Conservation (phyloP, 1,140 invertebrate species). For the Stratiolaelaps scimitus region DNA sequence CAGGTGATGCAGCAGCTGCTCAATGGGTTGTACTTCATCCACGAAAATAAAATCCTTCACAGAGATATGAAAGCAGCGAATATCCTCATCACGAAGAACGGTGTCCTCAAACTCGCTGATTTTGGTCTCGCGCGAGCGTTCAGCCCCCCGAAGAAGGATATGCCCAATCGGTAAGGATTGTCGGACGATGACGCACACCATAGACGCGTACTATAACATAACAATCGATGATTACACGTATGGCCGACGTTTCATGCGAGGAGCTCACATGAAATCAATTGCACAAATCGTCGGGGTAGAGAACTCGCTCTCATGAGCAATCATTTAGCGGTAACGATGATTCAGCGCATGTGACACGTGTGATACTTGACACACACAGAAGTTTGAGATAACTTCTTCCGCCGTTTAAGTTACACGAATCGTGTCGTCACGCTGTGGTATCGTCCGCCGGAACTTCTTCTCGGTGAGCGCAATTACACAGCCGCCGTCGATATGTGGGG, state of each 20-base stretch:
- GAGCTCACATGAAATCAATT: no score
- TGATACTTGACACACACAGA: no score
- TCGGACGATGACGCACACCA: no score
- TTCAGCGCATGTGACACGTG: no score
- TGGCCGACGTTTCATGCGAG: no score
- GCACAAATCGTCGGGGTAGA: no score
- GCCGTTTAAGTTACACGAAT: constrained; percentile 66
- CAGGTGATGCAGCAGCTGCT: constrained; percentile 78
- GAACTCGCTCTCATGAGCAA: no score
- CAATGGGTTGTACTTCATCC: constrained; percentile 92
- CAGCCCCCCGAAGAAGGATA: constrained; percentile 50
- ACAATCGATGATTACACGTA: no score
- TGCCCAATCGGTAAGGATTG: neutral
- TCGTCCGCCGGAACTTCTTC: constrained; percentile 69
- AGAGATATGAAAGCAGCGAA: constrained; percentile 61
- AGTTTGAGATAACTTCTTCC: constrained; percentile 21
- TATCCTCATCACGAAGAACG: constrained; percentile 91
- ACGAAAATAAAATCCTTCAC: constrained; percentile 69
- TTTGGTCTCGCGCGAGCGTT: constrained; percentile 83
- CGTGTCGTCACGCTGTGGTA: constrained; percentile 97
- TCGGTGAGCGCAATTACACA: constrained; percentile 89
- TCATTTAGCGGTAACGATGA: neutral
- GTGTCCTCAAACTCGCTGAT: constrained; percentile 82
- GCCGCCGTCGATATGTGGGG: constrained; percentile 97
- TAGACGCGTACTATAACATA: no score